phyloP scores from a whole-genome alignment of 1,140 invertebrate genomes.

The Dryas iulia region DNA sequence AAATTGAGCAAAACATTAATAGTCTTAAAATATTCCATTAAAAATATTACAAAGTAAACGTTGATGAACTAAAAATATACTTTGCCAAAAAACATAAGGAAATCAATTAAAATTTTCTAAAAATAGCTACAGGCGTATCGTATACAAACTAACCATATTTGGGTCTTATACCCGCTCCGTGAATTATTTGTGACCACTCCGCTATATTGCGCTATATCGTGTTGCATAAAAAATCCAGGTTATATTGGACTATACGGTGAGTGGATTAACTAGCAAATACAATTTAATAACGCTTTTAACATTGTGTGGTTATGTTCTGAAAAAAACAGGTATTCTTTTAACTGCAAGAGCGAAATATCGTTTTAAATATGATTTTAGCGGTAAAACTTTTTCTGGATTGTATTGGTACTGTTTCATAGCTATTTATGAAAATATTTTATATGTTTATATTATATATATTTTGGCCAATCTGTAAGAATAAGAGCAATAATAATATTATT shows the following conservation, averaged over 20 bases:
- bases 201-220: not conserved
- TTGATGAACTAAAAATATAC: too few relatives aligned
- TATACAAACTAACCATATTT: not conserved
- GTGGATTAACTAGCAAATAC: not conserved
- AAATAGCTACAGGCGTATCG: not conserved
- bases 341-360: not conserved
- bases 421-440: too few relatives aligned
- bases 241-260: not conserved
- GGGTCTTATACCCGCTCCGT: not conserved
- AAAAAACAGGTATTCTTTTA: not conserved
- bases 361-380: not conserved
- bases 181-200: constrained; percentile 2
- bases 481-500: too few relatives aligned
- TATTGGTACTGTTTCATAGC: not conserved
- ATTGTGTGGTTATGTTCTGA: not conserved
- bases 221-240: not conserved
- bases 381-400: not conserved
- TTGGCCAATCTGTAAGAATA: too few relatives aligned
- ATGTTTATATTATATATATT: too few relatives aligned
- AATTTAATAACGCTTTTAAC: not conserved
- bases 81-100: too few relatives aligned
- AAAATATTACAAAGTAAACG: too few relatives aligned
- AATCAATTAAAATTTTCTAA: not conserved
- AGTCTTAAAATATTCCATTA: too few relatives aligned
- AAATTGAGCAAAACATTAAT: too few relatives aligned